phyloP scores from a whole-genome alignment of 2,888 invertebrate genomes.

The Monopis laevigella region DNA sequence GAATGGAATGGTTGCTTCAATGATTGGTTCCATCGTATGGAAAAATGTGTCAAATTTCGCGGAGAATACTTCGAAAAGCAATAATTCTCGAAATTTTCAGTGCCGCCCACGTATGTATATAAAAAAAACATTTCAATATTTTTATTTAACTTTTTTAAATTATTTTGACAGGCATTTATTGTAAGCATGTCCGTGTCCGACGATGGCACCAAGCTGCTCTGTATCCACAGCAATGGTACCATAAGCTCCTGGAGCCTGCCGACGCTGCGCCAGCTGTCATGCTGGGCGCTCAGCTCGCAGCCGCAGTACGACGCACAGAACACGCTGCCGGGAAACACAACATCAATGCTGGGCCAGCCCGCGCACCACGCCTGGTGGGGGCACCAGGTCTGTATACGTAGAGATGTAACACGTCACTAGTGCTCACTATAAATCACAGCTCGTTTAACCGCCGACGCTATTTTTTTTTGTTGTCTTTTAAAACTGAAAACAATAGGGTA shows the following conservation, averaged over 20 bases:
- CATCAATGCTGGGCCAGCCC: too few species aligned
- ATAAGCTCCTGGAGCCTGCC: constrained; percentile 77
- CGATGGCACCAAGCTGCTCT: constrained; percentile 65
- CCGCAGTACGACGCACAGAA: constrained; percentile 67
- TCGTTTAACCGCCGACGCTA: neutral
- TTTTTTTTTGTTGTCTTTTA: neutral
- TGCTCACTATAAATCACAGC: neutral
- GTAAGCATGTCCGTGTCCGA: constrained; percentile 73
- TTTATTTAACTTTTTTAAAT: neutral
- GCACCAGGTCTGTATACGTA: constrained; percentile 56
- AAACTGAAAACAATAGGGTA: constrained; percentile 1
- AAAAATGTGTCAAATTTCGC: too few species aligned
- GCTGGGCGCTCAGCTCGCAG: constrained; percentile 65
- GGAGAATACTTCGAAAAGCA: too few species aligned
- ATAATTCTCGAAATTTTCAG: too few species aligned
- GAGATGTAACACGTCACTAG: too few species aligned
- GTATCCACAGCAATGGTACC: constrained; percentile 74
- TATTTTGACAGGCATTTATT: constrained; percentile 64
- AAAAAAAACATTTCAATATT: too few species aligned
- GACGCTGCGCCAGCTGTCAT: constrained; percentile 59
- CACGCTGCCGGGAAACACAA: constrained; percentile 48
- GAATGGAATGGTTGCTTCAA: too few species aligned
- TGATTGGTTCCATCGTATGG: too few species aligned
- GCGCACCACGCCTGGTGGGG: too few species aligned
- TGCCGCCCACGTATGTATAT: too few species aligned